These are phyloP conservation scores for Poecilia picta DNA, from an alignment of 2,797 vertebrate genomes.

Conservation along the genomic window DNA sequence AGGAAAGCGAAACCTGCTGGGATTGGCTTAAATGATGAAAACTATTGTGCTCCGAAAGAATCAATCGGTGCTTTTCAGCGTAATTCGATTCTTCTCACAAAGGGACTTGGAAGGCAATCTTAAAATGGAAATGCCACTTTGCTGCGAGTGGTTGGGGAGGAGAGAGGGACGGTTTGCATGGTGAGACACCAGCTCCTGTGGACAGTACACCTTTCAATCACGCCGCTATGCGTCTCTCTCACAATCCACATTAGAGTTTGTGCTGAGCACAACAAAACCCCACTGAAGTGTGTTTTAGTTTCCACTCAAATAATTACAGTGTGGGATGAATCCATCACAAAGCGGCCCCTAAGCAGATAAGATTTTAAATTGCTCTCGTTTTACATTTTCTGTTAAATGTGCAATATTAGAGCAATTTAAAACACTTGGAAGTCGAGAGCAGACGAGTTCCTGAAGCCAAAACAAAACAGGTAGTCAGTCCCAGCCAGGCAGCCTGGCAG, in stretches of 20 bases:
- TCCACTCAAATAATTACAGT: conserved; percentile 54
- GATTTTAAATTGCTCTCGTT: conserved; percentile 46
- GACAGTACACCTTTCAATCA: conserved; percentile 62
- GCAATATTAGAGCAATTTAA: conserved; percentile 38
- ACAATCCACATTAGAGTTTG: conserved; percentile 46
- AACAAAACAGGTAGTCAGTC: conserved; percentile 28
- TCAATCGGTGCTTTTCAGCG: conserved; percentile 81
- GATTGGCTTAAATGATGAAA: conserved; percentile 79
- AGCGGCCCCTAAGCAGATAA: conserved; percentile 17
- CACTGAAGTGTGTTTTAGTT: conserved; percentile 52
- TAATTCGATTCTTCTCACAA: conserved; percentile 83
- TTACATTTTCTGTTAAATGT: conserved; percentile 53
- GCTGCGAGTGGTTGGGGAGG: conserved; percentile 51
- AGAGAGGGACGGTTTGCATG: conserved; percentile 59
- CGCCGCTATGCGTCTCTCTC: conserved; percentile 35
- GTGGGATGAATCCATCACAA: conserved; percentile 28
- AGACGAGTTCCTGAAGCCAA: conserved; percentile 29
- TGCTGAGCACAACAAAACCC: conserved; percentile 63
- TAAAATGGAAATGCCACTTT: conserved; percentile 83
- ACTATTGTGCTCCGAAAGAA: conserved; percentile 81
- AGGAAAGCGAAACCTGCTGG: conserved; percentile 69
- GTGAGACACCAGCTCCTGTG: conserved; percentile 45
- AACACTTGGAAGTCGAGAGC: conserved; percentile 20
- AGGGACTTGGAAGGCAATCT: conserved; percentile 78
- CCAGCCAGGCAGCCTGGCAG: conserved; percentile 55